phyloP scores from a whole-genome alignment of 2,888 invertebrate genomes.

The Sesia bembeciformis region DNA sequence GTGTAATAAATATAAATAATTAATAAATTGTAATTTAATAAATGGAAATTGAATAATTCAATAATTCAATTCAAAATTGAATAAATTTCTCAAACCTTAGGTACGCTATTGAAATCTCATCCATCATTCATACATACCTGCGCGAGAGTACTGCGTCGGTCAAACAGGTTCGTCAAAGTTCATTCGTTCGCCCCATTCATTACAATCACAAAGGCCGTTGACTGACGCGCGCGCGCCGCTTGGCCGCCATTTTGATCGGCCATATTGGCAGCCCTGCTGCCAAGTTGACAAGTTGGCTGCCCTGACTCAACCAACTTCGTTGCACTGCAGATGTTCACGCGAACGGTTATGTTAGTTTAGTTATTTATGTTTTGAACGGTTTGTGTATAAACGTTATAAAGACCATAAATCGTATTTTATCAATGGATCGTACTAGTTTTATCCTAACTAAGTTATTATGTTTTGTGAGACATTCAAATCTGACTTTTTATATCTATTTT shows the following conservation, averaged over 20 bases:
- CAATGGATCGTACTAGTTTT: slow-evolving; percentile 30
- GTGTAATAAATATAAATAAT: too few relatives aligned
- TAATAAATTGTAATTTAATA: too few relatives aligned
- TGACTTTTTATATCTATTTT: neutral
- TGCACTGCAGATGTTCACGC: slow-evolving; percentile 32
- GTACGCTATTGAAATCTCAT: too few relatives aligned
- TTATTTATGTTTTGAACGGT: slow-evolving; percentile 56
- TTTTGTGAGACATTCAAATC: neutral
- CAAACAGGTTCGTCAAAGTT: slow-evolving; percentile 45
- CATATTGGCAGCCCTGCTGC: slow-evolving; percentile 30
- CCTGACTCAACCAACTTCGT: slow-evolving; percentile 39
- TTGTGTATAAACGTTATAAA: slow-evolving; percentile 23
- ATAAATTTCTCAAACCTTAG: too few relatives aligned
- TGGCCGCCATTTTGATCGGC: slow-evolving; percentile 25
- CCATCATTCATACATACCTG: slow-evolving; percentile 4
- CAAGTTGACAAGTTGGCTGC: slow-evolving; percentile 13
- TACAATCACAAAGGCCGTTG: slow-evolving; percentile 40
- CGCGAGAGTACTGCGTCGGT: slow-evolving; percentile 20
- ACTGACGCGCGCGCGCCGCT: slow-evolving; percentile 25
- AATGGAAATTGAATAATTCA: too few relatives aligned
- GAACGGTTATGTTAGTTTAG: slow-evolving; percentile 61
- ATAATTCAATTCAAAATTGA: too few relatives aligned
- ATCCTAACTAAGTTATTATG: slow-evolving; percentile 8
- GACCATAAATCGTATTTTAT: slow-evolving; percentile 21
- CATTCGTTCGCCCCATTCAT: slow-evolving; percentile 41